Evolutionary conservation across 2,888 invertebrate genomes (phyloP).

Genomic region (Caenorhabditis panamensis): DNA sequence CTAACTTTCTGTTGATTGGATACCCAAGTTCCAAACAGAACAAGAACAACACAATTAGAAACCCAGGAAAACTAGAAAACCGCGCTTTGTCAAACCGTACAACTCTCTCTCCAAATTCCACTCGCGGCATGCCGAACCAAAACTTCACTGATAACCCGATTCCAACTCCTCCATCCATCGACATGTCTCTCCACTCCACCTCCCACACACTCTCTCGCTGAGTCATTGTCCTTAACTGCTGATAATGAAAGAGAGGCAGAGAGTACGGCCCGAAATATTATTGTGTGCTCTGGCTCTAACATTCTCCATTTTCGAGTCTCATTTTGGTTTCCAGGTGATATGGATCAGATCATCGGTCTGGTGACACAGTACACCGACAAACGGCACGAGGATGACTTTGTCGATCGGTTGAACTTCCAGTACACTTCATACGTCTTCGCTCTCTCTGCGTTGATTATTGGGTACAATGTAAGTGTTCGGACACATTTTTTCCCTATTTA

Average conservation of each 20-base stretch:
- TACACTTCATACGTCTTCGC: constrained; percentile 82
- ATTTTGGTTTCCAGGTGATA: constrained; percentile 26
- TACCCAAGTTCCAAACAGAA: not conserved
- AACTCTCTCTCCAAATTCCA: not conserved
- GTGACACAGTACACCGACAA: constrained; percentile 44
- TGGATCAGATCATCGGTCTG: constrained; percentile 61
- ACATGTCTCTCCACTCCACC: constrained; percentile 21
- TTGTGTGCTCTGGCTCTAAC: constrained; percentile 17
- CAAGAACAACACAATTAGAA: too few relatives aligned
- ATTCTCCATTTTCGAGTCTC: not conserved
- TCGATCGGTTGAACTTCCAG: constrained; percentile 82
- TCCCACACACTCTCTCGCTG: constrained; percentile 42
- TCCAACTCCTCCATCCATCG: constrained; percentile 26
- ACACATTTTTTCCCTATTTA: too few relatives aligned
- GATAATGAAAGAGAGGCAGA: constrained; percentile 40
- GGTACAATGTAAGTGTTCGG: constrained; percentile 60
- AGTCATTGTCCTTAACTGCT: constrained; percentile 35
- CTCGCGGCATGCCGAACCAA: constrained; percentile 41
- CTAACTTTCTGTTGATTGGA: not conserved
- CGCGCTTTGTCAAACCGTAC: constrained; percentile 1
- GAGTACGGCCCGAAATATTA: constrained; percentile 13
- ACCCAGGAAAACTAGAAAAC: too few relatives aligned
- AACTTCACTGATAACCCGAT: constrained; percentile 35
- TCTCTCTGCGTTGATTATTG: constrained; percentile 81
- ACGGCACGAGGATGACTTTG: constrained; percentile 81